These are phyloP conservation scores for Peromyscus maniculatus DNA, from an alignment of 2,113 vertebrate genomes.

Conservation along the genomic window DNA sequence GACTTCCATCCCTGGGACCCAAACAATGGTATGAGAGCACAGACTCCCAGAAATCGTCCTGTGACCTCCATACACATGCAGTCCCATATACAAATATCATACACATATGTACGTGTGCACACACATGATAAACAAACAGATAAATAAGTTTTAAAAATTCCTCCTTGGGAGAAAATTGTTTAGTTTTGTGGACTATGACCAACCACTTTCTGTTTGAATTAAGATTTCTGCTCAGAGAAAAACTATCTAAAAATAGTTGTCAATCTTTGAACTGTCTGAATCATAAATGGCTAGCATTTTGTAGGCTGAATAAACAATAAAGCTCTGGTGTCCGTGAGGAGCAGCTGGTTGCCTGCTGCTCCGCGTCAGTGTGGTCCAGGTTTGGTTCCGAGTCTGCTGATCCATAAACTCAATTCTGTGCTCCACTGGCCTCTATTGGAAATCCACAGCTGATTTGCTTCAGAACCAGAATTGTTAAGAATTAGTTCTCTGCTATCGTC, in stretches of 20 bases:
- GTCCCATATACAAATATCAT: not conserved
- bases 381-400: not conserved
- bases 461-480: not conserved
- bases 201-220: not conserved
- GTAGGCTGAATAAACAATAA: not conserved
- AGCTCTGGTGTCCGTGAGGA: not conserved
- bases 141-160: not conserved
- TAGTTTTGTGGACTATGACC: slow-evolving; percentile 26
- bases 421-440: not conserved
- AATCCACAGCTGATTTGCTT: slow-evolving; percentile 5
- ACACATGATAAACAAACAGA: not conserved
- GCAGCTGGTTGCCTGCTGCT: not conserved
- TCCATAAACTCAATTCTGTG: slow-evolving; percentile 27
- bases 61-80: not conserved
- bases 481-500: not conserved
- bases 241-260: not conserved
- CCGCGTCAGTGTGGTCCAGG: not conserved
- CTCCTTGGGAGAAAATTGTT: not conserved
- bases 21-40: not conserved
- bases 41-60: no score
- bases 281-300: not conserved
- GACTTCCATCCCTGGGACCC: not conserved
- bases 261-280: not conserved
- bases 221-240: not conserved
- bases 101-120: no score